Conservation (phyloP, 2,888 invertebrate genomes). For the Mythimna pallens region DNA sequence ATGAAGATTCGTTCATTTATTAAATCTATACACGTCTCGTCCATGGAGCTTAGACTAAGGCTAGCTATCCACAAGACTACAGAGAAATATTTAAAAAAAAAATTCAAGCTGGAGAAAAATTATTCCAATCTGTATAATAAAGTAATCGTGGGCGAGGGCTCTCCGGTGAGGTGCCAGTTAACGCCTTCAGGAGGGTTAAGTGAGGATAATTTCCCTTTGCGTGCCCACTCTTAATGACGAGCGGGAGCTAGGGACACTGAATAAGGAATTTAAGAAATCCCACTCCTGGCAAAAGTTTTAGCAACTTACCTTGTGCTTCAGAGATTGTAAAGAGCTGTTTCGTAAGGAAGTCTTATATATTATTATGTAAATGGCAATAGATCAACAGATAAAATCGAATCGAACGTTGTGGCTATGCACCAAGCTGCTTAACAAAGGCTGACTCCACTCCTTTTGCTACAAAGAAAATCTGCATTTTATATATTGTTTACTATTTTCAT, state of each 20-base stretch:
- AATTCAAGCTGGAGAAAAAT: constrained; percentile 78
- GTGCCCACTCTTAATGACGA: constrained; percentile 88
- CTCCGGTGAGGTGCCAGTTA: constrained; percentile 90
- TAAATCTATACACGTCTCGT: neutral
- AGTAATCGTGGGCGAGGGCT: constrained; percentile 86
- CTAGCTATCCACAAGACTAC: constrained; percentile 24
- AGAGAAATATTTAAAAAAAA: constrained; percentile 44
- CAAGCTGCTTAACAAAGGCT: neutral
- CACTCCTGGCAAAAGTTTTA: neutral
- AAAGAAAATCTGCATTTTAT: neutral
- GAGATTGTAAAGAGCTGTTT: neutral
- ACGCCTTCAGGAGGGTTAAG: constrained; percentile 90
- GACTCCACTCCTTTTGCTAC: neutral
- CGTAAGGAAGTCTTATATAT: no score
- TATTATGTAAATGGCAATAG: no score
- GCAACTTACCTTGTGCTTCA: neutral
- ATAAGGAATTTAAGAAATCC: constrained; percentile 24
- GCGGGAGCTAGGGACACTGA: constrained; percentile 60
- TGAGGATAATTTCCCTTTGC: constrained; percentile 90
- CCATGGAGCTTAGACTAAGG: neutral
- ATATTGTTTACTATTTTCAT: neutral
- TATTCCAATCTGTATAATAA: constrained; percentile 88
- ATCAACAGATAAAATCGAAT: no score
- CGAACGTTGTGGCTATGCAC: no score
- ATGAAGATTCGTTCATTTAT: neutral